Evolutionary conservation across 1,140 invertebrate species (phyloP), one percentile per base, ranked within the genome.

Genomic region (Arion vulgaris): DNA sequence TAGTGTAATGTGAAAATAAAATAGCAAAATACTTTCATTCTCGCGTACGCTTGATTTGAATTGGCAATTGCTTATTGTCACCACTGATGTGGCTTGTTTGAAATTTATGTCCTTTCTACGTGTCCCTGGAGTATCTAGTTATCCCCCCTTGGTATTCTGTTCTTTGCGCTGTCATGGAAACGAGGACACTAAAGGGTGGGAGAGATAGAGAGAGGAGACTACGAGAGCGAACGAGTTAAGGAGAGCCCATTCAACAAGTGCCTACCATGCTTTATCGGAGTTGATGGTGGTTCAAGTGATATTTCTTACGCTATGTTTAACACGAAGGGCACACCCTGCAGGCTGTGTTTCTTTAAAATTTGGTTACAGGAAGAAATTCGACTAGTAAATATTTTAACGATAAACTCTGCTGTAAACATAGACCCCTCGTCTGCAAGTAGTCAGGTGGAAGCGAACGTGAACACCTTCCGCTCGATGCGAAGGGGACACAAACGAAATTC

Each of bases 141-240:
- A 19, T 45, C n/a, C 68, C 71, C 11, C 26, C 36, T 1, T 38
- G 5, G 36, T 39, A 2, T 72, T 26, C 41, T 28, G 17, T 45
- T n/a, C 73, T 34, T 45, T 13, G 23, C 28, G 73, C 34, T 75
- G 45, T 26, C 45, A 75, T 75, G 45, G 73, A 51, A 75, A 75
- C 73, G 19, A 34, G 45, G 49, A 75, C 41, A 45, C 73, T 1
- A 36, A 51, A 49, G 73, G 73, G 28, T 2, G 71, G 11, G 71
- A 72, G 73, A 38, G 71, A n/a, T n/a, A n/a, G n/a, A 1, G 71
- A 72, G 71, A 39, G 71, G 32, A 49, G 1, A 75, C 5, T 36
- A 45, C 41, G 45, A 34, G 45, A 51, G 45, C 23, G 49, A 9
- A 28, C 32, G 73, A 75, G 28, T 41, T 45, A 26, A 75, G 73